These are phyloP conservation scores for Chaetophractus vellerosus DNA, from an alignment of 2,797 vertebrate species.

Conservation along the genomic window DNA sequence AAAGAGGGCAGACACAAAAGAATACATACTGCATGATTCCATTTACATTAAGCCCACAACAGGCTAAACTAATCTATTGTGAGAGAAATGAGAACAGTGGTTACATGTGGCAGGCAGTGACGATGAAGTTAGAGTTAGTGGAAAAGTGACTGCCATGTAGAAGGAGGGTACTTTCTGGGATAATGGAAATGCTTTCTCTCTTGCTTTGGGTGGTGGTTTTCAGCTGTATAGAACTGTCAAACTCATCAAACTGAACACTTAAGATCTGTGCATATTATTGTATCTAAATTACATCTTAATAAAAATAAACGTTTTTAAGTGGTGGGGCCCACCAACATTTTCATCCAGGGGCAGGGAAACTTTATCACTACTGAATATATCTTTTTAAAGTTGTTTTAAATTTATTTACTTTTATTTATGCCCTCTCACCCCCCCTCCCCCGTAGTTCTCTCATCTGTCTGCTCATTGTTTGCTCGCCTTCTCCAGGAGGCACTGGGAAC, in stretches of 20 bases:
- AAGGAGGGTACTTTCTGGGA: neutral
- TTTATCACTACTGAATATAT: neutral
- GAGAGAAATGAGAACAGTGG: neutral
- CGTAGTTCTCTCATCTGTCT: no score
- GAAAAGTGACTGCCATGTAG: neutral
- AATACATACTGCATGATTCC: neutral
- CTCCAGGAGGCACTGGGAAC: no score
- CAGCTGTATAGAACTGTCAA: neutral
- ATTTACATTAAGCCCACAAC: neutral
- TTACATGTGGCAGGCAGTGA: neutral
- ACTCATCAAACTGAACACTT: slow-evolving; percentile 35
- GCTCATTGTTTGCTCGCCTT: no score
- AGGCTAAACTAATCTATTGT: neutral
- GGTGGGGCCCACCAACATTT: neutral
- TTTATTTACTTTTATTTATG: no score
- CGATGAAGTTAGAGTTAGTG: neutral
- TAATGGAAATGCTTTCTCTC: neutral
- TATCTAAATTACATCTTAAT: neutral
- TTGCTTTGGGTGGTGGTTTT: neutral
- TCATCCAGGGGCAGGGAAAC: slow-evolving; percentile 1
- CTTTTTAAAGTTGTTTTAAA: neutral
- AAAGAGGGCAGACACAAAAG: neutral
- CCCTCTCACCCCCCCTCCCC: no score
- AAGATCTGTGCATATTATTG: neutral
- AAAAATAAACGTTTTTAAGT: slow-evolving; percentile 2